These are phyloP conservation scores for Petrolisthes manimaculis DNA, from an alignment of 2,888 invertebrate genomes.

Conservation along the genomic window DNA sequence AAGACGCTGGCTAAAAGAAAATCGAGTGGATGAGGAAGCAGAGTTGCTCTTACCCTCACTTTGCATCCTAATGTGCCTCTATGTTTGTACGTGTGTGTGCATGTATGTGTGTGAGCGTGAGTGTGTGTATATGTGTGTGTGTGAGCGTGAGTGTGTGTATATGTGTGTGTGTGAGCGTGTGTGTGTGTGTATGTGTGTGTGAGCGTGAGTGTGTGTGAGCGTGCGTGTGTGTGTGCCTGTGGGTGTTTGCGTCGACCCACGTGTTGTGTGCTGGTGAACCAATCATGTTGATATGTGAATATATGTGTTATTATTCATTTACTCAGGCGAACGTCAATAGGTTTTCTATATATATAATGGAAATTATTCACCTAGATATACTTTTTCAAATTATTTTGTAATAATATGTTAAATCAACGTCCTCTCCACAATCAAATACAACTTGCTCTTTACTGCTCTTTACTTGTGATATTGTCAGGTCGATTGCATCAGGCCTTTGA, in stretches of 20 bases:
- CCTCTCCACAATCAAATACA: too few species aligned
- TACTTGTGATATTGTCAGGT: too few species aligned
- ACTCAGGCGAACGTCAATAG: too few species aligned
- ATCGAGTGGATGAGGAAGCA: neutral
- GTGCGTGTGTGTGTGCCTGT: neutral
- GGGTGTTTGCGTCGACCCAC: neutral
- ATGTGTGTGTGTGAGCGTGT: neutral
- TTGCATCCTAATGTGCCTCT: neutral
- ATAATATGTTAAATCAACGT: too few species aligned
- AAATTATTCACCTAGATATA: neutral
- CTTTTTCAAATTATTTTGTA: neutral
- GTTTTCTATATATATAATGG: neutral
- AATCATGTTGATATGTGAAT: neutral
- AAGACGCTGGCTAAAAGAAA: neutral
- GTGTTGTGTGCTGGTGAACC: too few species aligned
- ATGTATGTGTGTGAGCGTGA: slow-evolving; percentile 14
- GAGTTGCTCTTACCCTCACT: neutral
- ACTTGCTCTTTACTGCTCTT: too few species aligned
- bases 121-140: slow-evolving; percentile 8
- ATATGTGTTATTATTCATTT: neutral
- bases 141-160: neutral
- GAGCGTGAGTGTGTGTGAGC: neutral
- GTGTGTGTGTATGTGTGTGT: slow-evolving; percentile 20
- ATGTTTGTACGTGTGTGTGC: slow-evolving; percentile 11
- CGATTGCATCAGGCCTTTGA: too few species aligned